These are phyloP conservation scores for Merodon equestris DNA, from an alignment of 2,888 invertebrate genomes.

Conservation along the genomic window DNA sequence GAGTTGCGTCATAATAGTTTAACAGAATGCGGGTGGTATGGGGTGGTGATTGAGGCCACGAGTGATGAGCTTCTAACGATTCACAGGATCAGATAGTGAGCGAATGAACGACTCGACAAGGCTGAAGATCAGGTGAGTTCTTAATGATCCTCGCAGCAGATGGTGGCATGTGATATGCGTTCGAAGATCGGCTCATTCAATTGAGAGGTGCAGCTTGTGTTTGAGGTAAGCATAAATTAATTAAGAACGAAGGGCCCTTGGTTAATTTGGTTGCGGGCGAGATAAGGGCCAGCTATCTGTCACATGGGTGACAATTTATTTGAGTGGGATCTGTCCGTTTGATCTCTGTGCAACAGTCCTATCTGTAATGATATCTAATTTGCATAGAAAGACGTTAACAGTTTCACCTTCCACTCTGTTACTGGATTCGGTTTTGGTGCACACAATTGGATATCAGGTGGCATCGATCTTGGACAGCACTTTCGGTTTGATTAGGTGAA, in stretches of 20 bases:
- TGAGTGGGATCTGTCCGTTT: slow-evolving; percentile 40
- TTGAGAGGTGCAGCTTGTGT: neutral
- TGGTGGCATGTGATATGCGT: slow-evolving; percentile 41
- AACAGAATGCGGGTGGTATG: slow-evolving; percentile 33
- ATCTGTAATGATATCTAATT: slow-evolving; percentile 38
- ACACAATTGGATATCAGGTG: slow-evolving; percentile 14
- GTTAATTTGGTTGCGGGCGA: slow-evolving; percentile 2
- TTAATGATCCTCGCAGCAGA: slow-evolving; percentile 44
- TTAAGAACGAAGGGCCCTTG: slow-evolving; percentile 23
- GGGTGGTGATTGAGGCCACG: slow-evolving; percentile 13
- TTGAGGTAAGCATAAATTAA: slow-evolving; percentile 47
- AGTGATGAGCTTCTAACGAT: slow-evolving; percentile 45
- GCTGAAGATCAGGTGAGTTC: slow-evolving; percentile 45
- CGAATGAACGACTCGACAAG: slow-evolving; percentile 17
- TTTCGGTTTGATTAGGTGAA: slow-evolving; percentile 34
- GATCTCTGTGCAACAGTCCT: slow-evolving; percentile 21
- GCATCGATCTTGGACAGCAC: slow-evolving; percentile 27
- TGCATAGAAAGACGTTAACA: slow-evolving; percentile 40
- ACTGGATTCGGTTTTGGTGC: slow-evolving; percentile 23
- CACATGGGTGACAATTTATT: slow-evolving; percentile 47
- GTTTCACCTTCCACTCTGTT: slow-evolving; percentile 4
- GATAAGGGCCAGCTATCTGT: slow-evolving; percentile 28
- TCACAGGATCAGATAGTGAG: slow-evolving; percentile 24
- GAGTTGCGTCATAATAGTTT: slow-evolving; percentile 31
- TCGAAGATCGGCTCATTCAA: slow-evolving; percentile 24